A percentile compares a stretch with the other conserved stretches of the same genome.
Evolutionary conservation across 2,888 invertebrate species (phyloP).

Genomic region (Phalera bucephala): DNA sequence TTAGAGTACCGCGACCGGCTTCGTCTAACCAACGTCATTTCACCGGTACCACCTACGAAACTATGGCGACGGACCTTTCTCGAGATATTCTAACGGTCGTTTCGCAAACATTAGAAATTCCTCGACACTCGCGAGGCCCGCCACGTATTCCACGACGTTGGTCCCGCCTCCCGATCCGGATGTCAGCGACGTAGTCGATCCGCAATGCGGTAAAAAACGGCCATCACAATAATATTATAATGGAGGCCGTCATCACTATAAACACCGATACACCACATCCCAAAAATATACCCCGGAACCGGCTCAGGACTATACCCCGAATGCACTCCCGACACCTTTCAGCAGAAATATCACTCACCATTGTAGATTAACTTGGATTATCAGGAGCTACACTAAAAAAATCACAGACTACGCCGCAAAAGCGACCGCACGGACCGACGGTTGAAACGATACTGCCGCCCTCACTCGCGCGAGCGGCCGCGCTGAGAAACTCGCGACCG

Average conservation of each 20-base stretch:
- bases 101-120: constrained; percentile 29
- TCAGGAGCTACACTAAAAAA: constrained; percentile 83
- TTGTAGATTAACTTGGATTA: constrained; percentile 84
- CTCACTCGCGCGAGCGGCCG: constrained; percentile 79
- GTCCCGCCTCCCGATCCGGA: constrained; percentile 34
- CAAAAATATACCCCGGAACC: constrained; percentile 68
- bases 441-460: constrained; percentile 84
- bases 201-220: constrained; percentile 83
- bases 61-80: constrained; percentile 72
- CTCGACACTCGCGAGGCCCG: constrained; percentile 28
- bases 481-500: constrained; percentile 74
- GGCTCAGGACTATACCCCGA: constrained; percentile 50
- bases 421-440: constrained; percentile 82
- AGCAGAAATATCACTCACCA: constrained; percentile 81
- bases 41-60: constrained; percentile 68
- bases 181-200: constrained; percentile 54
- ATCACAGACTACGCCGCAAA: constrained; percentile 82
- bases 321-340: constrained; percentile 67
- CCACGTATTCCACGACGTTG: constrained; percentile 25
- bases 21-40: constrained; percentile 58
- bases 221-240: constrained; percentile 79
- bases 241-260: constrained; percentile 82
- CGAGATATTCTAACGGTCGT: constrained; percentile 48
- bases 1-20: constrained; percentile 51
- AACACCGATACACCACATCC: constrained; percentile 75